A percentile compares a stretch with the other conserved stretches of the same genome.
phyloP scores from a whole-genome alignment of 2,888 invertebrate genomes.

The Archips xylosteana region DNA sequence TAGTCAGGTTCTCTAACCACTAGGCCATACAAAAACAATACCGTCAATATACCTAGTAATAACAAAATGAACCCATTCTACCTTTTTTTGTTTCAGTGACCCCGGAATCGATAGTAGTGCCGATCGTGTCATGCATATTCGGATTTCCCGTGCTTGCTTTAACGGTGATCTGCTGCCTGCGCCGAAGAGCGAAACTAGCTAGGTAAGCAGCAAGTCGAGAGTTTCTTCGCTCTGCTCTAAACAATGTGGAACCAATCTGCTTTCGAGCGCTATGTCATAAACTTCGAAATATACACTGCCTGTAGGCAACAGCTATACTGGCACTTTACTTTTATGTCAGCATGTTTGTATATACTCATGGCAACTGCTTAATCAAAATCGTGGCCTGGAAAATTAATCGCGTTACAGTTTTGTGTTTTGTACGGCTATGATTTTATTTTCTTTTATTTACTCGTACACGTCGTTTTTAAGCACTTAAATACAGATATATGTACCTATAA shows the following conservation, averaged over 20 bases:
- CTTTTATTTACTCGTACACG: no score
- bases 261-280: neutral
- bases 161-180: constrained; percentile 94
- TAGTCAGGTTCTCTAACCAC: no score
- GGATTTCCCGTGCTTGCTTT: constrained; percentile 95
- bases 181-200: constrained; percentile 93
- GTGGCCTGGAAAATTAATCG: no score
- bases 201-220: constrained; percentile 60
- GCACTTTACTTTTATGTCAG: neutral
- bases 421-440: neutral
- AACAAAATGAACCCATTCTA: neutral
- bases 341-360: neutral
- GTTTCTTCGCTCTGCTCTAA: neutral
- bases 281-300: neutral
- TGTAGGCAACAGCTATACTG: neutral
- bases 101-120: constrained; percentile 94
- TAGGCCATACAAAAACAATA: no score
- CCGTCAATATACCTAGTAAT: no score
- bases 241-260: neutral
- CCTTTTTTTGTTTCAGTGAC: constrained; percentile 86
- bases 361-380: neutral
- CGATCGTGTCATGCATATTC: constrained; percentile 95
- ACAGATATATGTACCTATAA: no score
- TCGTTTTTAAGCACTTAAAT: no score
- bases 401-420: neutral